Evolutionary conservation across 2,113 vertebrate species (phyloP), one percentile per base, ranked within the genome.

Genomic region (Gobius niger): DNA sequence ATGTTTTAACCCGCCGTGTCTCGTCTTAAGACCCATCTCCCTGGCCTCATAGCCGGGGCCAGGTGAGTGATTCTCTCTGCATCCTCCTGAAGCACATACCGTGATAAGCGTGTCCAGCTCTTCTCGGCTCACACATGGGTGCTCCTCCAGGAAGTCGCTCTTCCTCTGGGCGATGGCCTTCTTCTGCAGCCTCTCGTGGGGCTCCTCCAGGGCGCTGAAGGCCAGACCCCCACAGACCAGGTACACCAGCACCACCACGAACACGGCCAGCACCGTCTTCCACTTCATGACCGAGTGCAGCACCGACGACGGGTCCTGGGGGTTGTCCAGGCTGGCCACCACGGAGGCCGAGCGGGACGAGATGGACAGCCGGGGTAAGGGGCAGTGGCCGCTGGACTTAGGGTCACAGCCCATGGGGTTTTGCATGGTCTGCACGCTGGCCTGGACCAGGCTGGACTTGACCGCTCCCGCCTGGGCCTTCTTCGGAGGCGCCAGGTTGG

Each of bases 201-300:
- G 96, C 86, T 97, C 94, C 68, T 99, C 98, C 87, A 99, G 82
- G 0, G 95, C 94, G 65, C 88, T 91, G 88, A 99, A 99, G 0
- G 94, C 93, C 0, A 98, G 94, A 2, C 96, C 96, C 0, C 98
- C 98, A 0, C 92, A 92, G 44, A 99, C 93, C 63, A 99, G 90
- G 89, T 98, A 99, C 77, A 93, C 86, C 40, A 99, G 93, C 44
- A 99, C 98, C 74, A 99, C 94, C 0, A 99, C 84, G 34, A 99
- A 99, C 86, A 99, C 93, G 0, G 95, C 95, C 65, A 98, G 87
- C 77, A 99, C 97, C 0, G 97, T 98, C 83, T 98, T 98, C 95
- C 98, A 98, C 85, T 98, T 97, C 98, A 98, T 99, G 81, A 99
- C 96, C 0, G 96, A 96, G 71, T 96, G 96, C 46, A 95, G 93